A percentile compares a stretch with the other conserved stretches of the same genome.
Evolutionary conservation across 2,888 invertebrate genomes (phyloP).

Genomic region (Iphiclides podalirius): DNA sequence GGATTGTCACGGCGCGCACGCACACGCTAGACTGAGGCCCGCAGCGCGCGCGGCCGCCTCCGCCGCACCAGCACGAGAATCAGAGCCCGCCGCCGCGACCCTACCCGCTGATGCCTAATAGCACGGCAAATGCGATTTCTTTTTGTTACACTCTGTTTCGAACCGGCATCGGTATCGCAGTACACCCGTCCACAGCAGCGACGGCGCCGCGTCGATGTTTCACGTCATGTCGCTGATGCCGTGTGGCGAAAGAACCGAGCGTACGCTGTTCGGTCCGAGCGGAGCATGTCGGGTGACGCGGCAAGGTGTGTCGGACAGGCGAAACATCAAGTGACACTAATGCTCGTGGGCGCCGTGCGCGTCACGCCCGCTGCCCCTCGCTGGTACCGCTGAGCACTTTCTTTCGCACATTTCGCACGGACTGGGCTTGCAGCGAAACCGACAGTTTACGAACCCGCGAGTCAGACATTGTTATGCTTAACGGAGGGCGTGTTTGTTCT

Average conservation of each 20-base stretch:
- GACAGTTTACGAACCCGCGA: slow-evolving; percentile 1
- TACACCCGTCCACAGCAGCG: slow-evolving; percentile 29
- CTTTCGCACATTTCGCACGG: slow-evolving; percentile 66
- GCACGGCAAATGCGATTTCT: slow-evolving; percentile 59
- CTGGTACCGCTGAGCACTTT: slow-evolving; percentile 57
- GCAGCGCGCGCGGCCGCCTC: slow-evolving; percentile 50
- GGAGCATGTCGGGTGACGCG: slow-evolving; percentile 52
- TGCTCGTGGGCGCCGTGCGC: slow-evolving; percentile 51
- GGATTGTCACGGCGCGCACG: slow-evolving; percentile 75
- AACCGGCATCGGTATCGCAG: too few species aligned
- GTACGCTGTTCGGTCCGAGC: slow-evolving; percentile 30
- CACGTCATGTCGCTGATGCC: slow-evolving; percentile 7
- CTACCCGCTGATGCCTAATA: slow-evolving; percentile 74
- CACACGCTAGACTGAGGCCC: slow-evolving; percentile 69
- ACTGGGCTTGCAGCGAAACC: slow-evolving; percentile 23
- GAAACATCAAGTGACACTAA: slow-evolving; percentile 55
- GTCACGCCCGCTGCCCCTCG: slow-evolving; percentile 59
- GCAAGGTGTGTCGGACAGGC: slow-evolving; percentile 65
- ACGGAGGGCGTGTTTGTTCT: background rate
- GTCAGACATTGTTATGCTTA: background rate
- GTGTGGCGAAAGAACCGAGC: too few species aligned
- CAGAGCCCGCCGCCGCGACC: slow-evolving; percentile 71
- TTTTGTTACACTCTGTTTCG: slow-evolving; percentile 71
- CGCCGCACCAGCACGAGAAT: slow-evolving; percentile 61
- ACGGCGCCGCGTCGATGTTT: slow-evolving; percentile 3